Evolutionary conservation across 2,113 vertebrate genomes (phyloP), one percentile per base, ranked within the genome.

Genomic region (Crotalus helleri): DNA sequence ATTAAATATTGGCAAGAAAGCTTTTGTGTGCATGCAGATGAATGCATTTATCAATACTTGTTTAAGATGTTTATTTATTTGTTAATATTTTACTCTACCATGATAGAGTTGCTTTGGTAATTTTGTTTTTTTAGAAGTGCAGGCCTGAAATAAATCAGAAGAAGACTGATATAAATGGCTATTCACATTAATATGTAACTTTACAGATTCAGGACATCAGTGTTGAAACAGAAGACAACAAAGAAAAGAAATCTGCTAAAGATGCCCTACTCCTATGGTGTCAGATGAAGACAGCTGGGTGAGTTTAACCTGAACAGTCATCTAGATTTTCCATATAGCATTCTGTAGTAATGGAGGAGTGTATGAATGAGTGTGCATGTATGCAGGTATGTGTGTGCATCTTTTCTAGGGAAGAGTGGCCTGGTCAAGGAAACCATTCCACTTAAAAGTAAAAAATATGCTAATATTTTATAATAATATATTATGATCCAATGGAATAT

Each of bases 201-300:
- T 96, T 95, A 93, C 97, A 99, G 99, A 99, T 99, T 93, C 99
- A 99, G 96, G 99, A 99, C 97, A 99, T 99, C 97, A 99, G 99
- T 1, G 99, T 99, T 90, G 99, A 99, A 97, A 99, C 99, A 0
- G 99, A 99, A 94, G 99, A 99, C 97, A 99, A 99, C 97, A 99
- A 99, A 92, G 99, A 99, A 97, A 99, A 99, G 96, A 98, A 99
- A 69, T 99, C 99, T 23, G 99, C 99, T 90, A 99, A 99, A 97
- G 99, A 99, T 87, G 99, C 99, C 2, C 96, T 99, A 97, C 98
- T 99, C 87, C 96, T 99, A 21, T 99, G 99, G 99, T 99, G 99
- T 97, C 99, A 99, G 98, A 99, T 99, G 99, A 99, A 99, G 98
- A 99, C 98, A 13, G 99, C 99, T 69, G 99, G 99, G 99, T 99